These are phyloP conservation scores for Uropetala carovei DNA, from an alignment of 2,888 invertebrate species.

Conservation along the genomic window DNA sequence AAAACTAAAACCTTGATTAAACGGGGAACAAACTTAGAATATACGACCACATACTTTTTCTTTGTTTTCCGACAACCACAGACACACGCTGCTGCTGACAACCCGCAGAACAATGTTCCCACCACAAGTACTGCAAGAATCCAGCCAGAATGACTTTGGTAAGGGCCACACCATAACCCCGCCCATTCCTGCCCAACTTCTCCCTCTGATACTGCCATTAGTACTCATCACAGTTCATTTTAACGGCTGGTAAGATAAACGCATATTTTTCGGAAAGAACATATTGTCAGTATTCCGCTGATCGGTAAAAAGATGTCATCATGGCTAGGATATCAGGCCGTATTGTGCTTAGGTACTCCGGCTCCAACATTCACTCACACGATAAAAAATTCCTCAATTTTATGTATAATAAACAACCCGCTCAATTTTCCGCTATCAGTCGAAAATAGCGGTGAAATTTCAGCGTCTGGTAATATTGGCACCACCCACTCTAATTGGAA, in stretches of 20 bases:
- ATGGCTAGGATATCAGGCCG: background rate
- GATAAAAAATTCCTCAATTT: background rate
- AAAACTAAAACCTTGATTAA: no score
- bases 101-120: constrained; percentile 5
- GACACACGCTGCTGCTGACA: constrained; percentile 76
- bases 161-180: constrained; percentile 34
- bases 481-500: constrained; percentile 47
- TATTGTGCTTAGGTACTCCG: background rate
- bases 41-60: constrained; percentile 81
- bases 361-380: no score
- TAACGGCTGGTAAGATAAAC: background rate
- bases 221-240: constrained; percentile 31
- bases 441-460: no score
- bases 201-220: constrained; percentile 35
- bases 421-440: no score
- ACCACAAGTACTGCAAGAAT: constrained; percentile 15
- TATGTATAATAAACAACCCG: no score
- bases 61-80: constrained; percentile 86
- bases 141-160: constrained; percentile 34
- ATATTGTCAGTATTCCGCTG: background rate
- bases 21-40: no score
- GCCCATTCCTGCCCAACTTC: constrained; percentile 32
- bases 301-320: background rate
- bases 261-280: background rate
- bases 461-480: background rate